Evolutionary conservation across 92 coral and sea anemone species (phyloP).

Genomic region (Epizoanthus stellaris): DNA sequence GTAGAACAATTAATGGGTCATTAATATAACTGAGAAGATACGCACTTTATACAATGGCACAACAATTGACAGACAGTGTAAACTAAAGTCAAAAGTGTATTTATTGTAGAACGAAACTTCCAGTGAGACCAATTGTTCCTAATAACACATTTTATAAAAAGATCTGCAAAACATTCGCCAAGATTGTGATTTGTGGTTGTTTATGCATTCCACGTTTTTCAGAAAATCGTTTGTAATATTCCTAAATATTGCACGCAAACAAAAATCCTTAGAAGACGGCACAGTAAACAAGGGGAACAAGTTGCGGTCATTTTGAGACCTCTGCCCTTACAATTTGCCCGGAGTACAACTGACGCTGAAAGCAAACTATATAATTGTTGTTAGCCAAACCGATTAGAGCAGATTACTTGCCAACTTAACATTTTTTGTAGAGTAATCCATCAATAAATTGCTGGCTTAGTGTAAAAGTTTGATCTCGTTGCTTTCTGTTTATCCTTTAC

Average conservation of each 20-base stretch:
- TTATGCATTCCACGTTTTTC: not conserved
- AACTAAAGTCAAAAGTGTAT: no score
- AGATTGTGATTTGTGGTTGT: not conserved
- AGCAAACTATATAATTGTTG: not conserved
- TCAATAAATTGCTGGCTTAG: not conserved
- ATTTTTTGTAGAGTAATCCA: conserved; percentile 2
- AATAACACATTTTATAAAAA: not conserved
- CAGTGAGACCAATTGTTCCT: no score
- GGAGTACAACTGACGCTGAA: not conserved
- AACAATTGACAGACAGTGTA: no score
- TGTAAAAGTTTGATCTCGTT: not conserved
- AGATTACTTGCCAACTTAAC: not conserved
- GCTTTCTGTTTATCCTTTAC: not conserved
- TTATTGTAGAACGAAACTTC: no score
- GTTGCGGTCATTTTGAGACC: no score
- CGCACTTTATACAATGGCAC: no score
- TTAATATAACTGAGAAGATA: conserved; percentile 8
- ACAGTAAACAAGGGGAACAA: no score
- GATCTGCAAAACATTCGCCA: not conserved
- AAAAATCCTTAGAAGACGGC: no score
- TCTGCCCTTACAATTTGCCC: no score
- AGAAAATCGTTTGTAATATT: not conserved
- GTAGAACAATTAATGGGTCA: not conserved
- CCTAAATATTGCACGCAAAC: no score
- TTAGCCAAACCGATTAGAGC: not conserved